Base-by-base conservation (phyloP, 2,113 vertebrate genomes). In the Candoia aspera region DNA sequence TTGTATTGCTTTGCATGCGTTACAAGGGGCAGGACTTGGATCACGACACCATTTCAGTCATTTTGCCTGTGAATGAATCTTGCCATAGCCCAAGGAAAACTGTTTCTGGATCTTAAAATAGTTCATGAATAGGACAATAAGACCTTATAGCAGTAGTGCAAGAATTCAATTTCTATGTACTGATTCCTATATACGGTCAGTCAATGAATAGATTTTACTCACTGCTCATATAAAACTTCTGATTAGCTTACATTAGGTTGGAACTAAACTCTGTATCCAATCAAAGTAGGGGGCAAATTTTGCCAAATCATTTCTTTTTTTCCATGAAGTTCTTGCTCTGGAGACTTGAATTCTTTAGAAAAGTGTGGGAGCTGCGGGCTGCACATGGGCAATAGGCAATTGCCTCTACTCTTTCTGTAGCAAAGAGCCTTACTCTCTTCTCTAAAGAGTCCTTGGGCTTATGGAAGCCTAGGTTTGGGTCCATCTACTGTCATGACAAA, bases 211-310 rank as follows among this genome's bases (percentile, higher is more conserved):
- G 11, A 26, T 0, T 54, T 59, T 24, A 26, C 90, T 58, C 89
- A 58, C 21, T 59, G 83, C 49, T 79, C 42, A 91, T 68, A 55
- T 37, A 42, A 53, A 2, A 17, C 8, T 49, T 6, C 23, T 84
- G 42, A 53, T 33, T 89, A 89, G 91, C 46, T 91, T 90, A 84
- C 55, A 60, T 42, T 90, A 92, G 91, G 87, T 92, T 87, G 53
- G 33, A 37, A 15, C 33, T 6, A 37, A 33, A 42, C 10, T 73
- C 21, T 29, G 26, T 58, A 84, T 49, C 59, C 57, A 88, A 59
- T 26, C 46, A 24, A 46, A 46, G 37, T 84, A 10, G 79, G 79
- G 42, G 19, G 79, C 15, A 46, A 84, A 84, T 84, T 24, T 87
- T 54, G 9, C 26, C n/a, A 33, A n/a, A 54, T 17, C 46, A 33